Evolutionary conservation across 2,888 invertebrate species (phyloP), one percentile per base, ranked within the genome.

Genomic region (Formica aserva): DNA sequence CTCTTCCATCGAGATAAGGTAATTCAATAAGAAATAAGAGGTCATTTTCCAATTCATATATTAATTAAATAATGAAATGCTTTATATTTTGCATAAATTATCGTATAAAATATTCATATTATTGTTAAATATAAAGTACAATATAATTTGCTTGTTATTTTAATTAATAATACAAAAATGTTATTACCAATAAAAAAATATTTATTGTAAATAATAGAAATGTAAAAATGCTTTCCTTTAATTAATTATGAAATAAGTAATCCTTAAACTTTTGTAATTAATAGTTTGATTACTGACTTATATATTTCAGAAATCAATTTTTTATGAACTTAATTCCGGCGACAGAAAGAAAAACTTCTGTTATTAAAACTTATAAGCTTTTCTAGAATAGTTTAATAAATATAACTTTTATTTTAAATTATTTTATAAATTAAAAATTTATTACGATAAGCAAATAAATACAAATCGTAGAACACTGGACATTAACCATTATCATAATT

Each of bases 1-100:
- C 95, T 98, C 91, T 95, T 97, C 91, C 96, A 96, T 85, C 96
- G 96, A 0, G 97, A 97, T 94, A 96, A 97, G 89, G 96, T 91
- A 86, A 90, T 57, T 69, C 22, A 63, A 41, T 1, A 0, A 69
- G 0, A 32, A 0, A 26, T 41, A 69, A 26, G 32, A 29, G 1
- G 48, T 45, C 1, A 48, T 48, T 65, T 72, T 29, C 22, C 0
- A 45, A 0, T 52, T 55, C 4, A 35, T 5, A 38, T 38, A 52
- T 52, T 38, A 3, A 72, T 72, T 72, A 55, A 55, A 52, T 52
- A 48, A 57, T 15, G 1, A 38, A 75, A 63, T 52, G n/a, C 1
- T 48, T 26, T 29, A 41, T 15, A n/a, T 60, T 22, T 63, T 63
- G 22, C 15, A 41, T 75, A 45, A 45, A 75, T 32, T 63, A 32